phyloP scores from a whole-genome alignment of 2,113 vertebrate genomes.

The Ophiodon elongatus region DNA sequence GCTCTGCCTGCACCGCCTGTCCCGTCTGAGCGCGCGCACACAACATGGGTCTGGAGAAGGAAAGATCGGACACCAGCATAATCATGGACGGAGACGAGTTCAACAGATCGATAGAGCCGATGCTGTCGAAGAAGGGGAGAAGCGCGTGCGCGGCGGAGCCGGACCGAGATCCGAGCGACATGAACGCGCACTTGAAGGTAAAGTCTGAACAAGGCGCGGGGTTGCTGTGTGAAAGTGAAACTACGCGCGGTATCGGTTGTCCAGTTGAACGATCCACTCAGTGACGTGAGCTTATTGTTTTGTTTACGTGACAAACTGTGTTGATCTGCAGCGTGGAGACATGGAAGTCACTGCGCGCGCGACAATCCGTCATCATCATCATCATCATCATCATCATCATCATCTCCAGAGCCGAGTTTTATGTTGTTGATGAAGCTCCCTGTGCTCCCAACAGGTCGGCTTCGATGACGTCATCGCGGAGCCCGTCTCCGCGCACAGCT shows the following conservation, averaged over 20 bases:
- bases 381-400: too few relatives aligned
- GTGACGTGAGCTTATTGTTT: background rate
- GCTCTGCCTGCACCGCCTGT: constrained; percentile 22
- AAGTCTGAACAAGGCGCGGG: background rate
- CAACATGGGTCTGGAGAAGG: constrained; percentile 91
- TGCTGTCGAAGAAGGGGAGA: constrained; percentile 72
- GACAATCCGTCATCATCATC: too few relatives aligned
- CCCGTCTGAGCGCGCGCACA: background rate
- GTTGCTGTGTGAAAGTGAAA: constrained; percentile 18
- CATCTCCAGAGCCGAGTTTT: constrained; percentile 16
- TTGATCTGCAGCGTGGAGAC: constrained; percentile 29
- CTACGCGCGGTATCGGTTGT: background rate
- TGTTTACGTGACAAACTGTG: background rate
- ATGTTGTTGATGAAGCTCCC: background rate
- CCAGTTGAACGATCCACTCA: background rate
- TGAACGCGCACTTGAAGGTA: constrained; percentile 92
- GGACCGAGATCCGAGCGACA: constrained; percentile 86
- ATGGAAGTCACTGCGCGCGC: constrained; percentile 61
- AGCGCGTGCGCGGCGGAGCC: constrained; percentile 57
- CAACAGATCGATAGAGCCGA: constrained; percentile 84
- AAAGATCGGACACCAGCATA: constrained; percentile 87
- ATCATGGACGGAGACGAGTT: constrained; percentile 90
- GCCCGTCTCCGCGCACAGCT: constrained; percentile 89
- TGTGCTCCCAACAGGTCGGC: constrained; percentile 83
- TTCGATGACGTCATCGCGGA: constrained; percentile 96